A percentile compares a stretch with the other conserved stretches of the same genome.
phyloP scores from a whole-genome alignment of 2,113 vertebrate species.

The Setophaga coronata region DNA sequence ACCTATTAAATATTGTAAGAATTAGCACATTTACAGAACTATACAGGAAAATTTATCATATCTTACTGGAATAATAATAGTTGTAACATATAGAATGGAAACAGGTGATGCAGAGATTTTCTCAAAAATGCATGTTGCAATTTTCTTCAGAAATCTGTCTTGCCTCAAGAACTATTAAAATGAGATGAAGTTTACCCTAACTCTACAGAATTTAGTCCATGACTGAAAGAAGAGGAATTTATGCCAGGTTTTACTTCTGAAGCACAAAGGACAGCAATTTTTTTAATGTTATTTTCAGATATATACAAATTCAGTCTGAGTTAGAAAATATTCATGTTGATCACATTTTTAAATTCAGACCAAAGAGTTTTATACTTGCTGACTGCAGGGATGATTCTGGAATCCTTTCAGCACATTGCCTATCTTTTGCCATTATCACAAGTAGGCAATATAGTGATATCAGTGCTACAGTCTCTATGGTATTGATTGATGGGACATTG shows the following conservation, averaged over 20 bases:
- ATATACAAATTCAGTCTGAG: background rate
- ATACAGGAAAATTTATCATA: background rate
- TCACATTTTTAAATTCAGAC: background rate
- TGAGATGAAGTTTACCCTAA: background rate
- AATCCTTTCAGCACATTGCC: background rate
- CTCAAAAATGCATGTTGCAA: background rate
- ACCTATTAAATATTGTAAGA: background rate
- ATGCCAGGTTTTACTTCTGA: background rate
- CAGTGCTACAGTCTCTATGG: background rate
- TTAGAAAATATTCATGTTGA: background rate
- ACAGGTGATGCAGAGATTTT: background rate
- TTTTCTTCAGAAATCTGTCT: background rate
- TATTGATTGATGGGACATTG: background rate
- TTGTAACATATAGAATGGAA: background rate
- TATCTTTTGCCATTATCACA: background rate
- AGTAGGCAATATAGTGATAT: background rate
- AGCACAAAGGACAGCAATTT: background rate
- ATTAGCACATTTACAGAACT: background rate
- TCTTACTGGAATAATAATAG: background rate
- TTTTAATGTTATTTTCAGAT: background rate
- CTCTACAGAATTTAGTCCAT: background rate
- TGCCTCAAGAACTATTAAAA: background rate
- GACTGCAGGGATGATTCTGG: background rate
- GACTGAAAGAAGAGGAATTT: background rate
- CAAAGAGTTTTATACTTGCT: background rate